Evolutionary conservation across 2,888 invertebrate species (phyloP).

Genomic region (Heliothis peltigera): DNA sequence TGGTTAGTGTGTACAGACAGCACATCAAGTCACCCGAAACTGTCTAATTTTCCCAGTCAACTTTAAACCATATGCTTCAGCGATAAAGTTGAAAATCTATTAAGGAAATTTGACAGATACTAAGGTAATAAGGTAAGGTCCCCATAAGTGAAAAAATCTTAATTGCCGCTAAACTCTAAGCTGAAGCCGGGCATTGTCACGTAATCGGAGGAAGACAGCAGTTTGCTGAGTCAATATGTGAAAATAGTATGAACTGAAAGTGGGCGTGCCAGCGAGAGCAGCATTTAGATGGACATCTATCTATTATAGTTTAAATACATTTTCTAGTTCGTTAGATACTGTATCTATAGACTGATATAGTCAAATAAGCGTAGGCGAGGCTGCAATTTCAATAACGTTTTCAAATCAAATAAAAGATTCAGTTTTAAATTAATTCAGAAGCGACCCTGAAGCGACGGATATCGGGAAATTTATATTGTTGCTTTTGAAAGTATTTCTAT

Average conservation of each 20-base stretch:
- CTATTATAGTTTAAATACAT: conserved; percentile 31
- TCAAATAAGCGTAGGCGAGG: conserved; percentile 7
- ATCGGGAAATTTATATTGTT: conserved; percentile 28
- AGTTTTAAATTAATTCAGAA: conserved; percentile 16
- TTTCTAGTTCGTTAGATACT: conserved; percentile 37
- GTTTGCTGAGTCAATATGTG: conserved; percentile 26
- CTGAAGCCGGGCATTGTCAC: not conserved
- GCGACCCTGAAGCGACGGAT: conserved; percentile 27
- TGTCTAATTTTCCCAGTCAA: too few species aligned
- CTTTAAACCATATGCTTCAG: too few species aligned
- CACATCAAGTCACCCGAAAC: too few species aligned
- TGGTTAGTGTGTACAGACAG: too few species aligned
- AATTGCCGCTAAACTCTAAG: not conserved
- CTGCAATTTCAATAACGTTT: conserved; percentile 12
- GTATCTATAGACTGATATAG: conserved; percentile 8
- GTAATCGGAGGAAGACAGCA: not conserved
- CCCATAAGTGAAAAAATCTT: conserved; percentile 1
- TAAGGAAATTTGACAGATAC: too few species aligned
- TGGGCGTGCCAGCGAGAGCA: conserved; percentile 20
- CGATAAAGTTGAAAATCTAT: too few species aligned
- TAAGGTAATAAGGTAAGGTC: conserved; percentile 11
- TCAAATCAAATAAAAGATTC: conserved; percentile 21
- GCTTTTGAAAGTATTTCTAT: conserved; percentile 27
- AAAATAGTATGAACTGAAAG: conserved; percentile 16
- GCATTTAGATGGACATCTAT: conserved; percentile 14